Conservation (phyloP, 2,888 invertebrate genomes). For the Macrosiphum euphorbiae region DNA sequence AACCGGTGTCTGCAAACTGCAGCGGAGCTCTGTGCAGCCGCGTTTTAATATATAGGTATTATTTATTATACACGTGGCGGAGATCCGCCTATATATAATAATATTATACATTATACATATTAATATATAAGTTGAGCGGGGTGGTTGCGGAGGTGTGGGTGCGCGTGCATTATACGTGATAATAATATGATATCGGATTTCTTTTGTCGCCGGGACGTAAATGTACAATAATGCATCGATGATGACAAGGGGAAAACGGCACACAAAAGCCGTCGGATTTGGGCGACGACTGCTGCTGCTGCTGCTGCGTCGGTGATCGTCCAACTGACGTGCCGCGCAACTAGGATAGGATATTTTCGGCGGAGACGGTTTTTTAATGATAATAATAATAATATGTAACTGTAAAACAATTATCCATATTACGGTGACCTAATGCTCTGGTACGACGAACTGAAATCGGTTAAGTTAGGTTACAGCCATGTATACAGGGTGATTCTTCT, state of each 20-base stretch:
- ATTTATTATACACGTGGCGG: background rate
- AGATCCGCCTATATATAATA: background rate
- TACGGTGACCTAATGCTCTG: background rate
- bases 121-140: background rate
- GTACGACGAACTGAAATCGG: background rate
- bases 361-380: background rate
- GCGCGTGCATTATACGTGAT: constrained; percentile 1
- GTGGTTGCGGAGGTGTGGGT: background rate
- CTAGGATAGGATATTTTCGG: background rate
- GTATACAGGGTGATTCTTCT: background rate
- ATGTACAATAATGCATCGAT: background rate
- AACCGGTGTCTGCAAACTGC: constrained; percentile 12
- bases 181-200: constrained; percentile 1
- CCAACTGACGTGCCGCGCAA: background rate
- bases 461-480: no score
- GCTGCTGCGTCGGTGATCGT: background rate
- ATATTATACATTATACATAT: background rate
- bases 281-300: background rate
- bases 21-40: background rate
- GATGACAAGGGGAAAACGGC: background rate
- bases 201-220: background rate
- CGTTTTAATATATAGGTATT: background rate
- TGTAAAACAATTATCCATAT: background rate
- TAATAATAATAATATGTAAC: background rate
- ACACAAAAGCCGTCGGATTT: background rate